A percentile compares a stretch with the other conserved stretches of the same genome.
phyloP scores from a whole-genome alignment of 2,113 vertebrate genomes.

The Myrmecobius fasciatus region DNA sequence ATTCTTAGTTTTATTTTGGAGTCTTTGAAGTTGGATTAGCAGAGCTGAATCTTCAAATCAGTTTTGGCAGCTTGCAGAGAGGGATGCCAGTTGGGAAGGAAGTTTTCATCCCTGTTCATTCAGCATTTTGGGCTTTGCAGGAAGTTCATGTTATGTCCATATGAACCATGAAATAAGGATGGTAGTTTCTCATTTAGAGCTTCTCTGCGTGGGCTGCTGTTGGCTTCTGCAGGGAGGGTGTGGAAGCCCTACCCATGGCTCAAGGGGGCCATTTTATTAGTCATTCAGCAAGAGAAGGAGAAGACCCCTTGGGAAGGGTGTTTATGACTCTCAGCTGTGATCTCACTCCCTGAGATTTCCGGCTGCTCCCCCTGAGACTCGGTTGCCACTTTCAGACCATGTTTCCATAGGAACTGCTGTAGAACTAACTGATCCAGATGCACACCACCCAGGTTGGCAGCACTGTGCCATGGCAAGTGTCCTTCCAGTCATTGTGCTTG shows the following conservation, averaged over 20 bases:
- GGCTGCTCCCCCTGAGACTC: background rate
- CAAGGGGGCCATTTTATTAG: fast-evolving
- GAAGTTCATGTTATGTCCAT: background rate
- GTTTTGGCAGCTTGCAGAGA: background rate
- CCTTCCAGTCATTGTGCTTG: no score
- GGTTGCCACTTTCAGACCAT: background rate
- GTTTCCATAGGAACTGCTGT: background rate
- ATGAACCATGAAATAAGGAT: background rate
- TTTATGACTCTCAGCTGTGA: no score
- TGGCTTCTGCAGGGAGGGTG: no score
- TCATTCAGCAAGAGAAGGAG: background rate
- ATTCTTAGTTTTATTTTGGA: no score
- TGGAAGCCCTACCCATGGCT: no score
- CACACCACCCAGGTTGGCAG: fast-evolving
- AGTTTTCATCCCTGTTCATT: background rate
- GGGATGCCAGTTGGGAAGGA: fast-evolving
- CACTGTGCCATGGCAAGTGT: no score
- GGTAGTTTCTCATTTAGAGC: no score
- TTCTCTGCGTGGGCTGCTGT: background rate
- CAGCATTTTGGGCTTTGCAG: background rate
- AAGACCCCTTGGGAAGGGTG: background rate
- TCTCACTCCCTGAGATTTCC: background rate
- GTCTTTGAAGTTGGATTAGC: background rate
- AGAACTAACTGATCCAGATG: background rate
- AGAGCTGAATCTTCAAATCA: background rate